Conservation (phyloP, 1,140 invertebrate species). For the Drosophila willistoni region DNA sequence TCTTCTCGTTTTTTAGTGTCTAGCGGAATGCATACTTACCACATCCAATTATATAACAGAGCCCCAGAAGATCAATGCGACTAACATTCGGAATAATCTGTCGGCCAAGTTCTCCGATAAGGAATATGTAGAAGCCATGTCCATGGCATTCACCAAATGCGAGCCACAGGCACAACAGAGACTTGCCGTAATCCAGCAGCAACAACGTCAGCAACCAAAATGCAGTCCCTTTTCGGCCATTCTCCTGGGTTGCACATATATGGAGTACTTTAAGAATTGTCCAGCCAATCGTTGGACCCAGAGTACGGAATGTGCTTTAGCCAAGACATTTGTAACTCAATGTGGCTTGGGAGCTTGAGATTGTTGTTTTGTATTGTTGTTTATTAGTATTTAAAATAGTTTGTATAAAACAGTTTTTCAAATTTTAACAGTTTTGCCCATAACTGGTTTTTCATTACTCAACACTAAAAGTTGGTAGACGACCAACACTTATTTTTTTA, state of each 20-base stretch:
- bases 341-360: conserved; percentile 63
- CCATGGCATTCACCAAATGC: conserved; percentile 57
- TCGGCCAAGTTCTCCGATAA: conserved; percentile 67
- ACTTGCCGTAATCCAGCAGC: conserved; percentile 48
- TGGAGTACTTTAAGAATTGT: conserved; percentile 81
- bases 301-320: conserved; percentile 64
- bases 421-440: not conserved
- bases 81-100: conserved; percentile 52
- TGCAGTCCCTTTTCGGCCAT: conserved; percentile 76
- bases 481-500: not conserved
- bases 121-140: conserved; percentile 65
- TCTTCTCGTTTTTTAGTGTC: conserved; percentile 44
- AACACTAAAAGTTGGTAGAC: not conserved
- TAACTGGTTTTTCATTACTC: not conserved
- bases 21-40: conserved; percentile 71
- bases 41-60: conserved; percentile 57
- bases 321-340: conserved; percentile 72
- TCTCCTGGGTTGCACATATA: conserved; percentile 72
- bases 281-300: conserved; percentile 70
- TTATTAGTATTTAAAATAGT: conserved; percentile 6
- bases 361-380: not conserved
- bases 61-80: conserved; percentile 51
- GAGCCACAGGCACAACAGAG: conserved; percentile 59
- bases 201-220: conserved; percentile 41
- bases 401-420: conserved; percentile 1